Evolutionary conservation across 2,797 vertebrate species (phyloP).

Genomic region (Girardinus metallicus): DNA sequence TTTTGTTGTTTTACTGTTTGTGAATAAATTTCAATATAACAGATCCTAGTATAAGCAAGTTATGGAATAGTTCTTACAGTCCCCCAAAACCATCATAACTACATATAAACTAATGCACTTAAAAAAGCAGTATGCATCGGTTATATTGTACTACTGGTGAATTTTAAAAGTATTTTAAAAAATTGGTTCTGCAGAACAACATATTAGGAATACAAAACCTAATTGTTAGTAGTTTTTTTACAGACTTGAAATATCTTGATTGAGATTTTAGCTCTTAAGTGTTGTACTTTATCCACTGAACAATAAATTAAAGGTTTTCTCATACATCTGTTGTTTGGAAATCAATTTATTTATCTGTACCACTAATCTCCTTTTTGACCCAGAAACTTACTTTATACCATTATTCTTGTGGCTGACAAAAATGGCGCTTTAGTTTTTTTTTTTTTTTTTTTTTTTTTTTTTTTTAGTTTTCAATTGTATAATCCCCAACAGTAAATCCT

Average conservation of each 20-base stretch:
- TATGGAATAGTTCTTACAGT: conserved; percentile 2
- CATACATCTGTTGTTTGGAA: conserved; percentile 57
- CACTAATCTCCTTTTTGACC: conserved; percentile 42
- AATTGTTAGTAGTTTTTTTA: conserved; percentile 34
- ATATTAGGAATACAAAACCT: conserved; percentile 4
- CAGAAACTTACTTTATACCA: conserved; percentile 35
- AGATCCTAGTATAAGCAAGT: conserved; percentile 5
- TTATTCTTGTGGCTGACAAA: conserved; percentile 31
- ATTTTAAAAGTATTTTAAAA: conserved; percentile 13
- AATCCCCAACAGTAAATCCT: conserved; percentile 58
- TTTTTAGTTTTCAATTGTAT: conserved; percentile 45
- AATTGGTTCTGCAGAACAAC: neutral
- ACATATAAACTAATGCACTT: neutral
- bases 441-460: neutral
- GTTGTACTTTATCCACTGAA: conserved; percentile 37
- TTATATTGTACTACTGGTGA: neutral
- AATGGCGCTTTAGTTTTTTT: conserved; percentile 15
- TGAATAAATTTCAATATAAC: conserved; percentile 30
- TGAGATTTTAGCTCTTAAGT: conserved; percentile 37
- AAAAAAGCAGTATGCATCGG: neutral
- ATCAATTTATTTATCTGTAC: conserved; percentile 41
- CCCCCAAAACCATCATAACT: conserved; percentile 12
- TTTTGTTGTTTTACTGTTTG: conserved; percentile 37
- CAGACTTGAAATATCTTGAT: conserved; percentile 40
- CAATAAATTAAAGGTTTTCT: conserved; percentile 72